These are phyloP conservation scores for Leptinotarsa rubiginosa DNA, from an alignment of 2,888 invertebrate species.

Conservation along the genomic window DNA sequence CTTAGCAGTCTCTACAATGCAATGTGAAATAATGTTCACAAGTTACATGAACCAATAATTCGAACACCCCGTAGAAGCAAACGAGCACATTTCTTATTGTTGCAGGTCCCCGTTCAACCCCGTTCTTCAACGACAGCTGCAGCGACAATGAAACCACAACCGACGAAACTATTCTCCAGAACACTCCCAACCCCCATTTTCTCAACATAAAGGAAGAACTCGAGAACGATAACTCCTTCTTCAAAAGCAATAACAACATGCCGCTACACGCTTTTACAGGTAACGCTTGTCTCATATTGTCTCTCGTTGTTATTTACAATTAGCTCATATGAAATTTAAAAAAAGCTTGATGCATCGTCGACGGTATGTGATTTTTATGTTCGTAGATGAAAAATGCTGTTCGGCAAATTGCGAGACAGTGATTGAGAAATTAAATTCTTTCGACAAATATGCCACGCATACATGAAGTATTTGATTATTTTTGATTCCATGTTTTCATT, in stretches of 20 bases:
- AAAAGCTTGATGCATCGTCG: background rate
- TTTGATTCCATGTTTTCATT: background rate
- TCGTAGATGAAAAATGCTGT: background rate
- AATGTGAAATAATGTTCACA: too few species aligned
- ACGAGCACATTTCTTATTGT: constrained; percentile 25
- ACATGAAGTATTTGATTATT: background rate
- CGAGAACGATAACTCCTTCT: constrained; percentile 61
- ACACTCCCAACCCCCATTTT: constrained; percentile 58
- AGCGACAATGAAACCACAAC: constrained; percentile 66
- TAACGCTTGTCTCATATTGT: constrained; percentile 36
- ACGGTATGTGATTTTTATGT: background rate
- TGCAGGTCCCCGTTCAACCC: constrained; percentile 65
- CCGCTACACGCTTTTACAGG: constrained; percentile 57
- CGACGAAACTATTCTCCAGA: constrained; percentile 58
- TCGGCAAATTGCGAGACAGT: background rate
- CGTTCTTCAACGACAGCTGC: constrained; percentile 68
- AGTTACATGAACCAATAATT: background rate
- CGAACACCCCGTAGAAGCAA: background rate
- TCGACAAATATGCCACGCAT: background rate
- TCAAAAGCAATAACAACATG: constrained; percentile 54
- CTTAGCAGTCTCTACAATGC: too few species aligned
- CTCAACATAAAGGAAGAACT: constrained; percentile 66
- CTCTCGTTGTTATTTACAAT: constrained; percentile 3
- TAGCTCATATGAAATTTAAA: constrained; percentile 24
- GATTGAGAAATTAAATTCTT: background rate